Evolutionary conservation across 1,140 invertebrate species (phyloP).

Genomic region (Heterodera carotae): DNA sequence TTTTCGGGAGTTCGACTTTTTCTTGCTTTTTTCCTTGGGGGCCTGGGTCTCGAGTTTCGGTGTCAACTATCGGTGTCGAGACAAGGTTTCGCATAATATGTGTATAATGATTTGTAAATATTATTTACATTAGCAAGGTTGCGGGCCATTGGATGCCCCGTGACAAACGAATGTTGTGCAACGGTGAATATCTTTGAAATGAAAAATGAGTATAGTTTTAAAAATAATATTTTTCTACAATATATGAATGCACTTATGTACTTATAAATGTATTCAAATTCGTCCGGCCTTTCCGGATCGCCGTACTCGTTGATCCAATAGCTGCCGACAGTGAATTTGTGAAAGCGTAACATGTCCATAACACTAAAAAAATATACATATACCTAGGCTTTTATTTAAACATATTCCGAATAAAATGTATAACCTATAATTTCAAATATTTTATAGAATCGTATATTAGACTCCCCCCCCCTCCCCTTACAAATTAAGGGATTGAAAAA

Average conservation of each 20-base stretch:
- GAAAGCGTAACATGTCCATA: slow-evolving; percentile 93
- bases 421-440: no score
- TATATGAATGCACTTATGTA: slow-evolving; percentile 68
- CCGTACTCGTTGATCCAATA: slow-evolving; percentile 96
- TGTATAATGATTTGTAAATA: no score
- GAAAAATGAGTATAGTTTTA: slow-evolving; percentile 1
- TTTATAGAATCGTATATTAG: no score
- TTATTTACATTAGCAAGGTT: slow-evolving; percentile 75
- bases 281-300: slow-evolving; percentile 80
- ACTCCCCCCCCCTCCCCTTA: no score
- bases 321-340: slow-evolving; percentile 96
- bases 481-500: no score
- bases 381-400: neutral
- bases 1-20: no score
- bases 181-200: slow-evolving; percentile 76
- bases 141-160: slow-evolving; percentile 79
- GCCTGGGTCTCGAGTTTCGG: no score
- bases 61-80: no score
- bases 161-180: slow-evolving; percentile 81
- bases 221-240: neutral
- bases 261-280: slow-evolving; percentile 85
- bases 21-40: no score
- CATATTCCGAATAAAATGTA: neutral
- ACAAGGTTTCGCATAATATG: no score
- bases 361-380: slow-evolving; percentile 72